These are phyloP conservation scores for Morelia viridis DNA, from an alignment of 2,797 vertebrate species.

Conservation along the genomic window DNA sequence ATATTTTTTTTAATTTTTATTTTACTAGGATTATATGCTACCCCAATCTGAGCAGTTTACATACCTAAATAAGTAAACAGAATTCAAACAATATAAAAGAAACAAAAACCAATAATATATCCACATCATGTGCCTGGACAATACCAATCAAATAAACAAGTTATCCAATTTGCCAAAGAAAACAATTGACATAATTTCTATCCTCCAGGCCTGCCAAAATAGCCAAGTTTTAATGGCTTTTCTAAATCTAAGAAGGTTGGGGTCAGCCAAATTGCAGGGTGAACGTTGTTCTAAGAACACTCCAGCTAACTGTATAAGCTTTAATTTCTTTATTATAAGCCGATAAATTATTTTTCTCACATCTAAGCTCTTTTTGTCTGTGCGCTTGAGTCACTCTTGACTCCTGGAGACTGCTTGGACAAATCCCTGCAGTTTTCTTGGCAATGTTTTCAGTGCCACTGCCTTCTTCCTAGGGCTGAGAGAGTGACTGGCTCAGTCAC, in stretches of 20 bases:
- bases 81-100: background rate
- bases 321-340: background rate
- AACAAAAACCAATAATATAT: background rate
- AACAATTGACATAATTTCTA: background rate
- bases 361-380: background rate
- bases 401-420: too few relatives aligned
- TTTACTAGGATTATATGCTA: background rate
- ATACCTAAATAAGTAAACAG: background rate
- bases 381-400: too few relatives aligned
- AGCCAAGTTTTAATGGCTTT: background rate
- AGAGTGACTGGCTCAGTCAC: background rate
- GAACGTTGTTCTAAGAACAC: background rate
- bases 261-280: background rate
- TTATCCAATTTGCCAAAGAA: background rate
- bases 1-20: background rate
- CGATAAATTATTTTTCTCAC: background rate
- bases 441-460: background rate
- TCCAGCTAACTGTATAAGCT: background rate
- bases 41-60: background rate
- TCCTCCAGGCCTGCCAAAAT: background rate
- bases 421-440: background rate
- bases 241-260: background rate
- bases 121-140: background rate
- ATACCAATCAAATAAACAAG: background rate
- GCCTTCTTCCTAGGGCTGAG: background rate